phyloP scores from a whole-genome alignment of 1,140 invertebrate genomes.

The Venustaconcha ellipsiformis region DNA sequence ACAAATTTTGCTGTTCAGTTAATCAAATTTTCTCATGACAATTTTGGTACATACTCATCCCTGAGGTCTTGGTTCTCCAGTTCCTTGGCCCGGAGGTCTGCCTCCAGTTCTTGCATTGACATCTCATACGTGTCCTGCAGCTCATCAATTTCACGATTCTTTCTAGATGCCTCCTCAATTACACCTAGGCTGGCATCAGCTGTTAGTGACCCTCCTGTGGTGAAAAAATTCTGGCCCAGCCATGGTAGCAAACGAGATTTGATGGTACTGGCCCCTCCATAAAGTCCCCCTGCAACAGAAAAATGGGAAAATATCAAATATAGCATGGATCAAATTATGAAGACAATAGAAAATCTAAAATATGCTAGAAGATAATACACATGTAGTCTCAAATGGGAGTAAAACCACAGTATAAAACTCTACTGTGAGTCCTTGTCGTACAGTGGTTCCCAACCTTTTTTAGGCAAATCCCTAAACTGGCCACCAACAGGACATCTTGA shows the following conservation, averaged over 20 bases:
- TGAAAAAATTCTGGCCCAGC: slow-evolving; percentile 63
- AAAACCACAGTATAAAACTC: neutral
- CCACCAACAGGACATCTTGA: no score
- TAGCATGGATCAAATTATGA: neutral
- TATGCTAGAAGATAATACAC: neutral
- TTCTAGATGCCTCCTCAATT: slow-evolving; percentile 58
- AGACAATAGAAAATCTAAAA: neutral
- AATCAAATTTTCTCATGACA: neutral
- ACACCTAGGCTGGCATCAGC: slow-evolving; percentile 59
- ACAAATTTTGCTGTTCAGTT: no score
- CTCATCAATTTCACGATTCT: slow-evolving; percentile 62
- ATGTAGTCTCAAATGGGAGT: neutral
- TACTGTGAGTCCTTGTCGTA: no score
- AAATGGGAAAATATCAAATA: neutral
- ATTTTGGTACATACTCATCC: slow-evolving; percentile 59
- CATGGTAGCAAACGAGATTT: slow-evolving; percentile 65
- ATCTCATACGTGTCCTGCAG: slow-evolving; percentile 66
- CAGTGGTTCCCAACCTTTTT: no score
- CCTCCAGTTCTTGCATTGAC: slow-evolving; percentile 60
- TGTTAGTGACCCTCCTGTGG: slow-evolving; percentile 55
- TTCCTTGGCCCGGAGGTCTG: slow-evolving; percentile 53
- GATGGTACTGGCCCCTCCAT: slow-evolving; percentile 66
- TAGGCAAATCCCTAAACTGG: no score
- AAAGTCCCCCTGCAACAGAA: slow-evolving; percentile 58
- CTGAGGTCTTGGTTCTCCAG: slow-evolving; percentile 62